These are phyloP conservation scores for Apeira syringaria DNA, from an alignment of 2,888 invertebrate species.

Conservation along the genomic window DNA sequence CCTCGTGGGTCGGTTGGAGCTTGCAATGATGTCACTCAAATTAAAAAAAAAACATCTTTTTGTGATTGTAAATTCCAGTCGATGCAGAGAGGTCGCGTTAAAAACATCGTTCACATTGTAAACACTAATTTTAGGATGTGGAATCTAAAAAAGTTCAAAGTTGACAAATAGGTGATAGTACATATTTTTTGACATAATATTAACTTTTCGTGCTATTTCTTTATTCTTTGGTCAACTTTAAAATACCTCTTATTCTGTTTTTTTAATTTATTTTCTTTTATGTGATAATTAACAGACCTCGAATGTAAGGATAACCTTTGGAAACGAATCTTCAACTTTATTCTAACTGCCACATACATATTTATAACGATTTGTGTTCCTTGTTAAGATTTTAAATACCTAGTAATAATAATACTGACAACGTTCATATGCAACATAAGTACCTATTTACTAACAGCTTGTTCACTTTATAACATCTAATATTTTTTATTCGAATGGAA, in stretches of 20 bases:
- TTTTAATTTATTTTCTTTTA: constrained; percentile 78
- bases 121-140: constrained; percentile 73
- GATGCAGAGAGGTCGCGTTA: constrained; percentile 30
- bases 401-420: constrained; percentile 19
- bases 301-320: constrained; percentile 70
- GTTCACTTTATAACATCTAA: constrained; percentile 32
- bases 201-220: constrained; percentile 74
- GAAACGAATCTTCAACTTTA: constrained; percentile 69
- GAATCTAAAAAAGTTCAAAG: constrained; percentile 79
- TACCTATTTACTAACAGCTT: constrained; percentile 9
- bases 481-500: constrained; percentile 65
- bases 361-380: constrained; percentile 61
- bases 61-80: constrained; percentile 32
- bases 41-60: constrained; percentile 1
- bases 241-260: constrained; percentile 64
- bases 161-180: constrained; percentile 77
- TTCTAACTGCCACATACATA: constrained; percentile 41
- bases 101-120: constrained; percentile 56
- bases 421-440: not conserved
- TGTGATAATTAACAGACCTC: constrained; percentile 78
- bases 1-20: constrained; percentile 15
- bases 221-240: constrained; percentile 65
- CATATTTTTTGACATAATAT: constrained; percentile 70
- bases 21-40: constrained; percentile 8
- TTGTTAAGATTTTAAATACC: constrained; percentile 42